A percentile compares a stretch with the other conserved stretches of the same genome.
Evolutionary conservation across 2,113 vertebrate species (phyloP).

Genomic region (Microtus pennsylvanicus): DNA sequence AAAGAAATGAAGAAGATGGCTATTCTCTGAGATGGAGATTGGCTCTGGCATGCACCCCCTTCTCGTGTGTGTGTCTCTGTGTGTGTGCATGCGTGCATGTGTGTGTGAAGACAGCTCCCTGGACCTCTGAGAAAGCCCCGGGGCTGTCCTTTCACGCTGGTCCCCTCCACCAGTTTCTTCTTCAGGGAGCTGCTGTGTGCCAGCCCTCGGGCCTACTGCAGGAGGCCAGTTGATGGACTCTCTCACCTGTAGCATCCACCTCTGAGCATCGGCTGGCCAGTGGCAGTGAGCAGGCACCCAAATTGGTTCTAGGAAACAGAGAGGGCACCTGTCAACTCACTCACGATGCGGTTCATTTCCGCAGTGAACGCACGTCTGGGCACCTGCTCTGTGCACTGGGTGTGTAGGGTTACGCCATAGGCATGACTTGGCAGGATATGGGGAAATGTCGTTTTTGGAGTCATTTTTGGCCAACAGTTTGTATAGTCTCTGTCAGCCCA

Average conservation of each 20-base stretch:
- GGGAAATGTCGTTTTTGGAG: neutral
- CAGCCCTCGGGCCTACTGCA: neutral
- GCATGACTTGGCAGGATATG: neutral
- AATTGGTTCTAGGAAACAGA: neutral
- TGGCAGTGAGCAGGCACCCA: neutral
- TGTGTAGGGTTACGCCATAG: accelerated
- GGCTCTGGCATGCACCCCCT: neutral
- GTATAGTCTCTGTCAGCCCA: accelerated
- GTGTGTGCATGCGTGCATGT: neutral
- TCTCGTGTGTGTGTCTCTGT: neutral
- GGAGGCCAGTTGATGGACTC: neutral
- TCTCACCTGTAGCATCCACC: neutral
- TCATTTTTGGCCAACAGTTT: neutral
- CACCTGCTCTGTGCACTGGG: accelerated
- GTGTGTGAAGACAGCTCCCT: neutral
- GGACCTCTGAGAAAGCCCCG: neutral
- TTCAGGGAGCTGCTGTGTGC: neutral
- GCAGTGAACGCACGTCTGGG: neutral
- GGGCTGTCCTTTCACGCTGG: neutral
- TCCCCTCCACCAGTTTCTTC: neutral
- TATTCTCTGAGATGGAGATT: neutral
- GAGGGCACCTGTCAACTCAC: neutral
- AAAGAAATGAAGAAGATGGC: neutral
- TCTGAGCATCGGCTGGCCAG: neutral
- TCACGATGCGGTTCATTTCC: accelerated